These are phyloP conservation scores for Halictus ligatus DNA, from an alignment of 2,888 invertebrate genomes.

Conservation along the genomic window DNA sequence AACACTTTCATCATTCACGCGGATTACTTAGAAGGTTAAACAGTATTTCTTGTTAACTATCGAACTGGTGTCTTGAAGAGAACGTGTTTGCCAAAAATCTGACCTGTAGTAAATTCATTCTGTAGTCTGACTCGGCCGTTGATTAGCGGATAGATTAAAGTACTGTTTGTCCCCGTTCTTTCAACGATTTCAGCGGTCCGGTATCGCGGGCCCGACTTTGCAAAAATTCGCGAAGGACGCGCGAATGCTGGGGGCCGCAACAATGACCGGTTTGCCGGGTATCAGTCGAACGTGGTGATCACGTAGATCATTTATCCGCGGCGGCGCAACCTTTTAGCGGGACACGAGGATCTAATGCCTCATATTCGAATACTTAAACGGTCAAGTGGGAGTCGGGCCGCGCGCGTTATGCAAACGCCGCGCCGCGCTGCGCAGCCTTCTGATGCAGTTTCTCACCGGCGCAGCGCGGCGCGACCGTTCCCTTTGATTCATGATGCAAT, in stretches of 20 bases:
- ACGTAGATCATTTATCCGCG: slow-evolving; percentile 22
- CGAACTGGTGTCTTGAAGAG: too few species aligned
- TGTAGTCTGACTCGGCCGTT: neutral
- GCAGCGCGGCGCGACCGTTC: slow-evolving; percentile 1
- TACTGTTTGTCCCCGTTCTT: neutral
- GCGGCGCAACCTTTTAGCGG: slow-evolving; percentile 13
- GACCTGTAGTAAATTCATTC: neutral
- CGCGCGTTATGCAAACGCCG: slow-evolving; percentile 38
- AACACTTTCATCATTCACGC: too few species aligned
- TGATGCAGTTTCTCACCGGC: slow-evolving; percentile 41
- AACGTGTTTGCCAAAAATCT: too few species aligned
- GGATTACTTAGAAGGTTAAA: too few species aligned
- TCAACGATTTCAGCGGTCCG: neutral
- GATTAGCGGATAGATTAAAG: neutral
- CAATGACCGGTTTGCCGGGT: neutral
- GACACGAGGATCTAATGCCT: slow-evolving; percentile 22
- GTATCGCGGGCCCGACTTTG: neutral
- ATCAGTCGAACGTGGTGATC: neutral
- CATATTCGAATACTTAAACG: slow-evolving; percentile 28
- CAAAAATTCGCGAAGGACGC: neutral
- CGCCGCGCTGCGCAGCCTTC: neutral
- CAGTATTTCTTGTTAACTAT: too few species aligned
- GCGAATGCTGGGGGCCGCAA: neutral
- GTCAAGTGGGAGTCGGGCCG: slow-evolving; percentile 21
- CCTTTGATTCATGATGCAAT: slow-evolving; percentile 48